Conservation (phyloP, 2,113 vertebrate species). For the Oostethus manadensis region DNA sequence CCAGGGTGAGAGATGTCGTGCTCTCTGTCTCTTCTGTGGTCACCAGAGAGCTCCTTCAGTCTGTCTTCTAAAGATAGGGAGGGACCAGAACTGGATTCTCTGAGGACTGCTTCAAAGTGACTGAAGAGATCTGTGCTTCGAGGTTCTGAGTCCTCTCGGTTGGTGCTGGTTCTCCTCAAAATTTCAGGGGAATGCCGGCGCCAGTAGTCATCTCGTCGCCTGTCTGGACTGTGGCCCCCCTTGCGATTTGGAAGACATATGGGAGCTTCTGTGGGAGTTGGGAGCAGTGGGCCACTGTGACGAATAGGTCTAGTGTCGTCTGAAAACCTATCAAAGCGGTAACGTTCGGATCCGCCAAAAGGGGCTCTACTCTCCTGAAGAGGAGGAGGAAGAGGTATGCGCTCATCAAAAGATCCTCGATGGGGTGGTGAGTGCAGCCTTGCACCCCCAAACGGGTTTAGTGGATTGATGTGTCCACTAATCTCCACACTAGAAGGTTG, state of each 20-base stretch:
- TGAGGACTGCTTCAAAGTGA: slow-evolving; percentile 78
- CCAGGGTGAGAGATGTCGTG: slow-evolving; percentile 49
- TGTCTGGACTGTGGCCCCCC: slow-evolving; percentile 77
- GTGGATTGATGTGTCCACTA: slow-evolving; percentile 63
- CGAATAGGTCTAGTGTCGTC: slow-evolving; percentile 74
- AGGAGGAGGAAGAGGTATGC: slow-evolving; percentile 68
- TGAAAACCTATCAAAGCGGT: slow-evolving; percentile 76
- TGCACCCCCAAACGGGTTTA: slow-evolving; percentile 76
- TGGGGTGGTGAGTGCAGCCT: slow-evolving; percentile 73
- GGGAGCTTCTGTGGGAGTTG: slow-evolving; percentile 75
- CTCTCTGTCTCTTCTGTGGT: slow-evolving; percentile 75
- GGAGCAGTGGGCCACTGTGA: slow-evolving; percentile 79
- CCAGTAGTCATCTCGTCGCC: slow-evolving; percentile 76
- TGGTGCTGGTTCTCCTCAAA: slow-evolving; percentile 75
- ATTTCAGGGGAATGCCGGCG: slow-evolving; percentile 71
- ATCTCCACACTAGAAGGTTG: slow-evolving; percentile 53
- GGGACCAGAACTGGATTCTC: slow-evolving; percentile 61
- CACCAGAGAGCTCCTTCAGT: slow-evolving; percentile 77
- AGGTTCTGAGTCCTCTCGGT: slow-evolving; percentile 65
- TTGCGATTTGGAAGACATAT: slow-evolving; percentile 51
- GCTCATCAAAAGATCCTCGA: slow-evolving; percentile 83
- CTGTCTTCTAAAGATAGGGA: slow-evolving; percentile 71
- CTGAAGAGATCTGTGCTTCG: slow-evolving; percentile 71
- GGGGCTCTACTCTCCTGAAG: slow-evolving; percentile 73
- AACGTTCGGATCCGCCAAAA: slow-evolving; percentile 80